Evolutionary conservation across 2,888 invertebrate genomes (phyloP), one percentile per base, ranked within the genome.

Genomic region (Chorisops tibialis): DNA sequence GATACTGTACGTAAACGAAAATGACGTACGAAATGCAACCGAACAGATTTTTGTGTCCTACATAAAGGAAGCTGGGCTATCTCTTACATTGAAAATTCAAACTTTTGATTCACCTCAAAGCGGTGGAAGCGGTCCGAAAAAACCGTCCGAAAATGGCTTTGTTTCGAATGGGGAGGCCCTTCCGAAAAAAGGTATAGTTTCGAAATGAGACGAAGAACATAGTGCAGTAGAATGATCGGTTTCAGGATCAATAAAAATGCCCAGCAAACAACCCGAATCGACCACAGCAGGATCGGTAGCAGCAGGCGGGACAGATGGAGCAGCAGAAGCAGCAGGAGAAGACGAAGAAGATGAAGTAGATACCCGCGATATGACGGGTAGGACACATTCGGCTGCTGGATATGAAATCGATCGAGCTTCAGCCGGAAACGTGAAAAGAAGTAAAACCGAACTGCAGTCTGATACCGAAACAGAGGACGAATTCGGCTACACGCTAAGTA

Each of bases 31-130:
- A 63, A 87, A 91, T 66, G 93, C 96, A 6, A 93, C 91, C 67
- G 97, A 98, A 73, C 96, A 96, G 73, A 83, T 88, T 68, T 97
- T 97, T 1, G 96, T 99, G 11, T 89, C 94, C 77, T 89, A 94
- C 9, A 98, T 99, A 73, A 88, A 93, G 75, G 89, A 90, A 59
- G 91, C 97, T 16, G 87, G 89, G 19, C 93, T 91, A 75, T 90
- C 90, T 56, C 94, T 99, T 66, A 85, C 85, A 35, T 90, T 99
- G 72, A 85, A 95, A 39, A 91, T 98, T 48, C 97, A 98, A 81
- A 84, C 83, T 67, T 78, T 83, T 59, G 75, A 70, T 47, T 72
- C 74, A 4, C 50, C 43, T 9, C n/a, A 43, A 19, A 18, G 1
- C n/a, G 43, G 22, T 37, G 14, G 5, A 19, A 43, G 48, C 22